A percentile compares a stretch with the other conserved stretches of the same genome.
phyloP scores from a whole-genome alignment of 2,113 vertebrate genomes.

The Tupaia tana region DNA sequence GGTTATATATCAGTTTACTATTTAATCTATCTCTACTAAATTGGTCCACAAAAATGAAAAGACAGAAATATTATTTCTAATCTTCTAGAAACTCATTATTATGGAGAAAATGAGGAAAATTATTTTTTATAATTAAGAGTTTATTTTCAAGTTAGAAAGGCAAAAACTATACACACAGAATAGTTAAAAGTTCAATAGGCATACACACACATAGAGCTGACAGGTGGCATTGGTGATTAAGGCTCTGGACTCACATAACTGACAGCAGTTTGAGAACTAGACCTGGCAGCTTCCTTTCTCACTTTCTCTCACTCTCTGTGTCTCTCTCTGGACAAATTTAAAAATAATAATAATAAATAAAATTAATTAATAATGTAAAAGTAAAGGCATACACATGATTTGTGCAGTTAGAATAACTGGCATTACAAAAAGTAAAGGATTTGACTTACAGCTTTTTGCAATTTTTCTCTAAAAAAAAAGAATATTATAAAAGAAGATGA shows the following conservation, averaged over 20 bases:
- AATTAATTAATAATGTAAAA: too few species aligned
- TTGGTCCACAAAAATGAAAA: neutral
- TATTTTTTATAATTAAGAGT: neutral
- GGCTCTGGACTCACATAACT: too few species aligned
- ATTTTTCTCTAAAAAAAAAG: neutral
- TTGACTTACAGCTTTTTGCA: neutral
- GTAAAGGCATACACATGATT: neutral
- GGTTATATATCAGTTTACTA: neutral
- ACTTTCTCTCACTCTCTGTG: too few species aligned
- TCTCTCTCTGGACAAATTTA: too few species aligned
- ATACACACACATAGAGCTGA: neutral
- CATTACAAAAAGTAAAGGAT: neutral
- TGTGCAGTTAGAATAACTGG: neutral
- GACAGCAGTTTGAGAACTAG: too few species aligned
- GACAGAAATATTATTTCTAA: neutral
- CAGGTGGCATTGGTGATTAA: too few species aligned
- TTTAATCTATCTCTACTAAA: neutral
- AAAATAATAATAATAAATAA: too few species aligned
- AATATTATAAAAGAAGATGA: too few species aligned
- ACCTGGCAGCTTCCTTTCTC: too few species aligned
- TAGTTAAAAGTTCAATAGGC: neutral
- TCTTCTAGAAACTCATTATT: neutral
- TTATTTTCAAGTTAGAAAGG: neutral
- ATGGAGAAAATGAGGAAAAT: neutral
- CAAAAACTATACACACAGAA: neutral